Percentiles rank a stretch among this genome's conserved stretches.
Evolutionary conservation across 2,888 invertebrate species (phyloP).

Genomic region (Lymantria dispar): DNA sequence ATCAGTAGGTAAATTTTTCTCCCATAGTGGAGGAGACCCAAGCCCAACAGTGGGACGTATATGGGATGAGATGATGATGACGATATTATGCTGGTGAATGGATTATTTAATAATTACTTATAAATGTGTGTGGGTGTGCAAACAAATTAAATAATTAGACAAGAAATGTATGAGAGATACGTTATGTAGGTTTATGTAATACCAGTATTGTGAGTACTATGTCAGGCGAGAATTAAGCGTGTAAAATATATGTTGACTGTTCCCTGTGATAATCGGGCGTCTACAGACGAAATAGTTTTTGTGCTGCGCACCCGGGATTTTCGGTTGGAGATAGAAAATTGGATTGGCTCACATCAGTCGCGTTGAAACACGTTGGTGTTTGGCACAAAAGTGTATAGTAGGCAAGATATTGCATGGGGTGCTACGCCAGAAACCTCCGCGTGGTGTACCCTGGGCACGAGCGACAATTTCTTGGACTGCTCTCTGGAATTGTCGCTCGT

Average conservation of each 20-base stretch:
- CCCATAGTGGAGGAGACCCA: too few relatives aligned
- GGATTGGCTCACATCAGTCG: slow-evolving; percentile 58
- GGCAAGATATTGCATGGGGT: too few relatives aligned
- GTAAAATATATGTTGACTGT: slow-evolving; percentile 54
- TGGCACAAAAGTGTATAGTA: slow-evolving; percentile 53
- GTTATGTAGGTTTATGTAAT: slow-evolving; percentile 11
- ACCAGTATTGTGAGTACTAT: slow-evolving; percentile 45
- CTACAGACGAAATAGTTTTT: slow-evolving; percentile 49
- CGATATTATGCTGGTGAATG: too few relatives aligned
- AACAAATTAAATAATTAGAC: slow-evolving; percentile 42
- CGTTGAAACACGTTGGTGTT: slow-evolving; percentile 49
- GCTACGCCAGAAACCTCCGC: too few relatives aligned
- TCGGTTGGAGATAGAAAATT: slow-evolving; percentile 60
- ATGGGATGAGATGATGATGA: too few relatives aligned
- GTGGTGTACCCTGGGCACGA: too few relatives aligned
- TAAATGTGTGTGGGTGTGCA: slow-evolving; percentile 7
- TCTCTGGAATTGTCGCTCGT: too few relatives aligned
- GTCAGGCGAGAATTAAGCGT: slow-evolving; percentile 45
- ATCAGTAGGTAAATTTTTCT: too few relatives aligned
- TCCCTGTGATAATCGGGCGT: slow-evolving; percentile 43
- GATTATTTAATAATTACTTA: too few relatives aligned
- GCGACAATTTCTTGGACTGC: too few relatives aligned
- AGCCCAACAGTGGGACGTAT: too few relatives aligned
- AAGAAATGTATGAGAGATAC: slow-evolving; percentile 44
- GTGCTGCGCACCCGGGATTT: slow-evolving; percentile 48